phyloP scores from a whole-genome alignment of 1,140 invertebrate species.

The Steinernema khuongi region DNA sequence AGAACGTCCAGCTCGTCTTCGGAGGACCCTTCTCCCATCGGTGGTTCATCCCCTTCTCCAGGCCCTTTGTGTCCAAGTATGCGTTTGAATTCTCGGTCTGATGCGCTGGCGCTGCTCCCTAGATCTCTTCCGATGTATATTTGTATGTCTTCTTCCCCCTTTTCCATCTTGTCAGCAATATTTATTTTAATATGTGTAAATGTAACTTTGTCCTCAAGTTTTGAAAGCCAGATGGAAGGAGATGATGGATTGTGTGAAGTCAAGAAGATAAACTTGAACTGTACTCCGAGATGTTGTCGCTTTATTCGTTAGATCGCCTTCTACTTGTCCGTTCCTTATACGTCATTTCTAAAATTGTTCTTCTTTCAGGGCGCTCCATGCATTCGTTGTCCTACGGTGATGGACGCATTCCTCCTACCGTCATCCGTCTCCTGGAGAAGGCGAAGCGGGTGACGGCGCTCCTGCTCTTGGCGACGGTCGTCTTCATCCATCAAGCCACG shows the following conservation, averaged over 20 bases:
- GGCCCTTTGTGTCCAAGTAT: constrained; percentile 48
- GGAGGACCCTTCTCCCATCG: constrained; percentile 60
- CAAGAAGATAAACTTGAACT: too few relatives aligned
- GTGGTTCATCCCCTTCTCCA: constrained; percentile 61
- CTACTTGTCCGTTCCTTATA: too few relatives aligned
- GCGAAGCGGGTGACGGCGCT: background rate
- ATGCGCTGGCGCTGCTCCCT: too few relatives aligned
- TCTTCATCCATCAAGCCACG: background rate
- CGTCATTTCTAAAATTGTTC: background rate
- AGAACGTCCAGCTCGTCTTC: constrained; percentile 61
- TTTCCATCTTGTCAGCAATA: too few relatives aligned
- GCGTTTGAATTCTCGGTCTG: constrained; percentile 57
- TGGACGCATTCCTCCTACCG: background rate
- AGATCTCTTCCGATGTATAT: too few relatives aligned
- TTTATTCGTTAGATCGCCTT: too few relatives aligned
- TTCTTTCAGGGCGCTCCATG: background rate
- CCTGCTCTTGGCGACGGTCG: background rate
- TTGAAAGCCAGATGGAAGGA: too few relatives aligned
- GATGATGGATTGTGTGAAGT: too few relatives aligned
- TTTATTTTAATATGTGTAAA: too few relatives aligned
- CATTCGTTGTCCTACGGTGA: background rate
- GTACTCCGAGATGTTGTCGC: too few relatives aligned
- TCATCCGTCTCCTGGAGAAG: background rate
- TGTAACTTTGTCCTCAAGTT: too few relatives aligned
- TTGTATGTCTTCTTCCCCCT: too few relatives aligned